Evolutionary conservation across 2,888 invertebrate species (phyloP).

Genomic region (Hemistola chrysoprasaria): DNA sequence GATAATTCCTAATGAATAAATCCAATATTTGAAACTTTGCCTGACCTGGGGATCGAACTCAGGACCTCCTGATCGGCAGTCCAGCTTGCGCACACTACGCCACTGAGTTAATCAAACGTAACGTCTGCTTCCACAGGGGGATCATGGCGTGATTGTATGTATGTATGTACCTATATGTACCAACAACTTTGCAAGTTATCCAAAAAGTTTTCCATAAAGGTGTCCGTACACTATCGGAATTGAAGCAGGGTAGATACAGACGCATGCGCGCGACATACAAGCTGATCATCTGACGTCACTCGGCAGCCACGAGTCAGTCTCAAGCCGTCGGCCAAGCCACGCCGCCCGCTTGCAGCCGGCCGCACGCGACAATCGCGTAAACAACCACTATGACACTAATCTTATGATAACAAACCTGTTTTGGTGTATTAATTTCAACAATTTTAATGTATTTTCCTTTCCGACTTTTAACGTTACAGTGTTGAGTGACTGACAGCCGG

Average conservation of each 20-base stretch:
- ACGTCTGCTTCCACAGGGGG: too few species aligned
- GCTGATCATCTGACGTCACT: constrained; percentile 51
- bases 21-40: too few species aligned
- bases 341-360: constrained; percentile 50
- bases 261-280: constrained; percentile 37
- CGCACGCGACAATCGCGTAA: constrained; percentile 56
- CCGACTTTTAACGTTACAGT: constrained; percentile 16
- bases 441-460: too few species aligned
- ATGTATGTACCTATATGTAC: too few species aligned
- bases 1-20: too few species aligned
- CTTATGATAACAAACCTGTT: constrained; percentile 40
- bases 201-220: constrained; percentile 30
- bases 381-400: constrained; percentile 46
- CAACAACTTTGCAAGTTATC: too few species aligned
- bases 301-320: constrained; percentile 44
- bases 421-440: constrained; percentile 68
- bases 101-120: too few species aligned
- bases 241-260: constrained; percentile 1
- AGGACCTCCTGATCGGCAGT: too few species aligned
- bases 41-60: too few species aligned
- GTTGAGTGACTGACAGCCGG: constrained; percentile 30
- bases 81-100: too few species aligned
- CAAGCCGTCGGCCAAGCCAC: constrained; percentile 44
- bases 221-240: constrained; percentile 21
- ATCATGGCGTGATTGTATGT: too few species aligned